Evolutionary conservation across 2,797 vertebrate genomes (phyloP), one percentile per base, ranked within the genome.

Genomic region (Microctenopoma lineatum): DNA sequence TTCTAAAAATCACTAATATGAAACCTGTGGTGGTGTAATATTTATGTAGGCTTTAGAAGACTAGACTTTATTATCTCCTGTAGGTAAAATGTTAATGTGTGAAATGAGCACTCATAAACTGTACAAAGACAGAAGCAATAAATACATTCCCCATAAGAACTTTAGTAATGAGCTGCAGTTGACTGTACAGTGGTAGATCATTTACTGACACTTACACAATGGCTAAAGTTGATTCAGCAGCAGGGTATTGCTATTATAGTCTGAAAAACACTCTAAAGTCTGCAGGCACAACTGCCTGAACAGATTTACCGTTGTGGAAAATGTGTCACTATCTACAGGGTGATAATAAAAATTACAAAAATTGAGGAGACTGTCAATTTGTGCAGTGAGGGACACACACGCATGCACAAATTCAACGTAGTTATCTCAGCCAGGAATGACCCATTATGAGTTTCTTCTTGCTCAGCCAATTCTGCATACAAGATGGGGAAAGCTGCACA

Each of bases 301-400:
- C 69, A 42, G 3, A 73, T 48, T 61, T 36, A 55, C 27, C 0
- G 2, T 7, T 54, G 42, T 29, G 36, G 26, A 57, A 54, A 39
- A 57, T 53, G 67, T 13, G 51, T 10, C 0, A 15, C 6, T 1
- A 55, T 39, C 26, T 36, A 4, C 36, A 52, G 34, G 66, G 51
- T 16, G 42, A 56, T 29, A 26, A 63, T 48, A 41, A 53, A 53
- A 50, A 76, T 68, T 60, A 42, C 38, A 75, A 4, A 58, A 71
- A 77, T 87, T 62, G 1, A 47, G 61, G 48, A 67, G 12, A 58
- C 42, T 62, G 58, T 61, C 41, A 57, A 9, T 54, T 48, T 61
- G 51, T 48, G 27, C 48, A 14, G 48, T 14, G 66, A 71, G 48
- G 41, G 14, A 41, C 59, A 65, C 55, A 25, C 36, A 34, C 8